Percentiles rank a stretch among this genome's conserved stretches.
Evolutionary conservation across 2,888 invertebrate genomes (phyloP).

Genomic region (Sylvicola cinctus): DNA sequence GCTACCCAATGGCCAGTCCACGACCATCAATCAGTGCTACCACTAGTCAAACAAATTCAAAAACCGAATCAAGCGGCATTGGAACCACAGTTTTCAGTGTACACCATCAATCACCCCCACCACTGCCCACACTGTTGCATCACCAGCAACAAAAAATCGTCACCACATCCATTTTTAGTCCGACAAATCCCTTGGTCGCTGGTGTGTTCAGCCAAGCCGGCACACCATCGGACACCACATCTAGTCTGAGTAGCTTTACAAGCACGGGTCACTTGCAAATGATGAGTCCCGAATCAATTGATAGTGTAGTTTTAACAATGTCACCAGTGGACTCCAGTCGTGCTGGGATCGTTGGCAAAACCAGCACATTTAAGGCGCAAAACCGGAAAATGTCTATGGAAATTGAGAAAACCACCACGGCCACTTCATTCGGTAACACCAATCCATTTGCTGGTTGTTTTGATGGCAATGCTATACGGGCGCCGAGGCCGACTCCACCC

Average conservation of each 20-base stretch:
- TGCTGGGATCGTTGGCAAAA: conserved; percentile 12
- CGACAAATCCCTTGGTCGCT: conserved; percentile 16
- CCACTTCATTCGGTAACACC: conserved; percentile 12
- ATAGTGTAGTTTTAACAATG: conserved; percentile 54
- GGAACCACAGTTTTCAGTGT: conserved; percentile 23
- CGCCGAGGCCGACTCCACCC: conserved; percentile 60
- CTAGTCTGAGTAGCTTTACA: conserved; percentile 55
- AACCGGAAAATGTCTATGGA: conserved; percentile 3
- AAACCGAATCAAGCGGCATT: conserved; percentile 25
- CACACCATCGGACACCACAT: conserved; percentile 43
- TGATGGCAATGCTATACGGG: conserved; percentile 27
- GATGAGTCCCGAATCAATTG: conserved; percentile 34
- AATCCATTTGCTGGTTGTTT: conserved; percentile 14
- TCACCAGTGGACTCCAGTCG: conserved; percentile 34
- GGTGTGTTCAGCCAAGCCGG: conserved; percentile 21
- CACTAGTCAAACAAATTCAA: conserved; percentile 23
- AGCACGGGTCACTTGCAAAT: conserved; percentile 28
- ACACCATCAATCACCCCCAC: conserved; percentile 7
- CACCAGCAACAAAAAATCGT: neutral
- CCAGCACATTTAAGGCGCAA: conserved; percentile 8
- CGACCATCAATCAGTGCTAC: conserved; percentile 29
- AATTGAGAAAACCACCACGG: conserved; percentile 22
- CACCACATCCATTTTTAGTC: conserved; percentile 14
- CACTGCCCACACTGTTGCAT: neutral
- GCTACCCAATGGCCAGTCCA: conserved; percentile 58